Evolutionary conservation across 2,797 vertebrate genomes (phyloP), one percentile per base, ranked within the genome.

Genomic region (Lagocephalus sceleratus): DNA sequence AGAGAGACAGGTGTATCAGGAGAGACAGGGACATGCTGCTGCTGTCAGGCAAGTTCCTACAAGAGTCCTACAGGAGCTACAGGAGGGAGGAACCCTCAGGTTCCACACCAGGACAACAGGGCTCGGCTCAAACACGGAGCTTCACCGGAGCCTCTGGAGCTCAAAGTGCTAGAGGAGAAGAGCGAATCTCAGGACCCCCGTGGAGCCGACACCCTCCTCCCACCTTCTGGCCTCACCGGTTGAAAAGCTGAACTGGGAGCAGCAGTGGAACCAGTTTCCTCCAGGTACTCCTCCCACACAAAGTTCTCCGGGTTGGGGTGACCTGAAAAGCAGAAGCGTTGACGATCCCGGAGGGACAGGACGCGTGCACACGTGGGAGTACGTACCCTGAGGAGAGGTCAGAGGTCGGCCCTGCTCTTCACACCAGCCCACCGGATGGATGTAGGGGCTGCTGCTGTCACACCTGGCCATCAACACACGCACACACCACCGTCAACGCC

Each of bases 261-360:
- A 26, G 93, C 91, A 19, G 84, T 86, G 5, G 92, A 87, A 19
- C 87, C 81, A 3, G 89, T 92, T 71, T 95, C 92, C 81, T 93
- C 86, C 62, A 97, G 85, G 66, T 95, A 96, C 2, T 93, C 89
- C 49, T 89, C 90, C 94, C 96, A 97, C n/a, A 90, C 83, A 80
- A 97, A 97, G 52, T 76, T 80, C 78, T 92, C 92, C 56, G 92
- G 90, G 79, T 92, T 87, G 3, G 90, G 90, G 67, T 90, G 90
- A 72, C 90, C 93, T 94, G 29, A n/a, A 57, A 52, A 47, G 66
- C 5, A 63, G n/a, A 43, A 16, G 43, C 10, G 1, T 3, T 1
- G 1, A 44, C 3, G 49, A 14, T 23, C 11, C 26, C 7, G 26
- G 11, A 10, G 12, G 5, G 9, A 3, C 20, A 23, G 15, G 3